Evolutionary conservation across 2,797 vertebrate genomes (phyloP).

Genomic region (Todus mexicanus): DNA sequence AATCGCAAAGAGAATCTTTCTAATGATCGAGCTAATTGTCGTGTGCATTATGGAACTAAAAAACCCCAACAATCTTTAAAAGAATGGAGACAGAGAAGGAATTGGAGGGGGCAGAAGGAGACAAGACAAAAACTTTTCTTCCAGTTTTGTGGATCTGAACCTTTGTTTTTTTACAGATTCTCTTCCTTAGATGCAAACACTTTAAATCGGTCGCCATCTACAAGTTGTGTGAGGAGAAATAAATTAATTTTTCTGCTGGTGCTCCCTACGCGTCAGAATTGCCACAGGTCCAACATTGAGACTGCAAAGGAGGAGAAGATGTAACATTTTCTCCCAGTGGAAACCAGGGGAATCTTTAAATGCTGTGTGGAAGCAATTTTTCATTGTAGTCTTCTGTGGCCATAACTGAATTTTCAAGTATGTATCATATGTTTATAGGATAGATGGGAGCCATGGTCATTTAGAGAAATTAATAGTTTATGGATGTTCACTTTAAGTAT

Average conservation of each 20-base stretch:
- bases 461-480: constrained; percentile 55
- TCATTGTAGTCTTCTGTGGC: neutral
- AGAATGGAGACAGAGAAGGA: neutral
- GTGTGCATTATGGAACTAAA: neutral
- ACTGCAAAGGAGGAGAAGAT: neutral
- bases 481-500: constrained; percentile 16
- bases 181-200: neutral
- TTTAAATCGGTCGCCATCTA: neutral
- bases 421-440: neutral
- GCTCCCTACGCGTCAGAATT: neutral
- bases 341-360: neutral
- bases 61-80: neutral
- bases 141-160: neutral
- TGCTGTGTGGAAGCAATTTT: neutral
- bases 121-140: neutral
- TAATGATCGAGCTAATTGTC: neutral
- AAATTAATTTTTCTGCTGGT: neutral
- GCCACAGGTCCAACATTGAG: neutral
- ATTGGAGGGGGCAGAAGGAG: neutral
- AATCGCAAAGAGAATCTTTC: neutral
- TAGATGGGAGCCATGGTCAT: constrained; percentile 30
- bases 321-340: neutral
- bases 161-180: neutral
- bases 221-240: neutral
- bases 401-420: neutral